Evolutionary conservation across 2,113 vertebrate species (phyloP), one percentile per base, ranked within the genome.

Genomic region (Thalassoma bifasciatum): DNA sequence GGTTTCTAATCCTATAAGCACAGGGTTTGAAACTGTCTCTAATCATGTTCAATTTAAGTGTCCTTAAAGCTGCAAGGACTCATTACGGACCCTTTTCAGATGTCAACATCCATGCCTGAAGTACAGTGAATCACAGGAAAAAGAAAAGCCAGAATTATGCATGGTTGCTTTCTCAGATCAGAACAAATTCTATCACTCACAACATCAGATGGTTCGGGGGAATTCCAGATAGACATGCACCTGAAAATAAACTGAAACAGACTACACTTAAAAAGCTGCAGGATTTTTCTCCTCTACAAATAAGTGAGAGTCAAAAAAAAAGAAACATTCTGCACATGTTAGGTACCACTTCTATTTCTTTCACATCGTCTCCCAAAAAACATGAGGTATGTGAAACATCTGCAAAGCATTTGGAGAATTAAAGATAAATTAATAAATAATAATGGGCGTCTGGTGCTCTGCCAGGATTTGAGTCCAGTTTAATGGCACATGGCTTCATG

Each of bases 391-490:
- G 78, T 56, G 30, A 88, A 83, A 92, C 93, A 94, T 93, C 92
- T 94, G 94, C 80, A 89, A 91, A 90, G 86, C 90, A 93, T 95
- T 94, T 92, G 69, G 59, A 71, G 72, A 91, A 94, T 94, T 93
- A 91, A 89, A 92, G 89, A 88, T 82, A 91, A 89, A 94, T 91
- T 91, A 91, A 92, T 93, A 88, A 84, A 92, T 89, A 86, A 90
- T 91, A 92, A 93, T 88, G 89, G 86, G 67, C 60, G 68, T 66
- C 79, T 92, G 91, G 89, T 88, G 74, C 76, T 30, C 47, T 80
- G 91, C 92, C 90, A 91, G 72, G 83, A 87, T 79, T 86, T 85
- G 70, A 88, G 88, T 90, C 88, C 83, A 86, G 84, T 88, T 92
- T 89, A 92, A 90, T 90, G 83, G 90, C 91, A 92, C 83, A 88